phyloP scores from a whole-genome alignment of 2,888 invertebrate genomes.

The Eueremaeus valkanovi region DNA sequence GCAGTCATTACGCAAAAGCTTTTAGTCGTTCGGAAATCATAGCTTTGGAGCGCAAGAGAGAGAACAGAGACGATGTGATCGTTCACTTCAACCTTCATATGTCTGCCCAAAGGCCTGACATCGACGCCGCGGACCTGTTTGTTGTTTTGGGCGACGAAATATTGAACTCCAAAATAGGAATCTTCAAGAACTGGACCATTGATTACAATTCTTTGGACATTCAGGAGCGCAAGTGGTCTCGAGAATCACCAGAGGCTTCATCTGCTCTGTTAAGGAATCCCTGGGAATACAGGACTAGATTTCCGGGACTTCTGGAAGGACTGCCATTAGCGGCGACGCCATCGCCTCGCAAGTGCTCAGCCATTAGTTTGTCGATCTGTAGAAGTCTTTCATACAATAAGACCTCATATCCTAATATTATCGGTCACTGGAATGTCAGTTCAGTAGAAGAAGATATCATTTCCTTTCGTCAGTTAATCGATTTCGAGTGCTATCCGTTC shows the following conservation, averaged over 20 bases:
- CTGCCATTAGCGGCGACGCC: constrained; percentile 45
- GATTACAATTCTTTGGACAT: constrained; percentile 64
- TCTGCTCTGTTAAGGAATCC: constrained; percentile 41
- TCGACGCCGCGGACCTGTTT: constrained; percentile 67
- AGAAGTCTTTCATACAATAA: constrained; percentile 65
- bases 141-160: constrained; percentile 53
- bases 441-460: constrained; percentile 72
- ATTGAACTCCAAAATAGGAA: constrained; percentile 41
- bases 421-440: constrained; percentile 63
- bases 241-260: constrained; percentile 26
- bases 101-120: constrained; percentile 43
- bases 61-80: constrained; percentile 63
- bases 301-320: constrained; percentile 47
- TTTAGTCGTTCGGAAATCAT: constrained; percentile 75
- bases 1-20: constrained; percentile 69
- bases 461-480: constrained; percentile 69
- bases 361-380: constrained; percentile 49
- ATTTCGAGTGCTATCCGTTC: constrained; percentile 80
- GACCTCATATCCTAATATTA: constrained; percentile 77
- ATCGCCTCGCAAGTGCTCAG: constrained; percentile 47
- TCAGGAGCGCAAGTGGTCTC: constrained; percentile 52
- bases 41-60: constrained; percentile 68
- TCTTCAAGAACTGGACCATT: constrained; percentile 61
- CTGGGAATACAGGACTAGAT: constrained; percentile 45
- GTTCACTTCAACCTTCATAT: constrained; percentile 82